phyloP scores from a whole-genome alignment of 2,113 vertebrate species.

The Carassius carassius region DNA sequence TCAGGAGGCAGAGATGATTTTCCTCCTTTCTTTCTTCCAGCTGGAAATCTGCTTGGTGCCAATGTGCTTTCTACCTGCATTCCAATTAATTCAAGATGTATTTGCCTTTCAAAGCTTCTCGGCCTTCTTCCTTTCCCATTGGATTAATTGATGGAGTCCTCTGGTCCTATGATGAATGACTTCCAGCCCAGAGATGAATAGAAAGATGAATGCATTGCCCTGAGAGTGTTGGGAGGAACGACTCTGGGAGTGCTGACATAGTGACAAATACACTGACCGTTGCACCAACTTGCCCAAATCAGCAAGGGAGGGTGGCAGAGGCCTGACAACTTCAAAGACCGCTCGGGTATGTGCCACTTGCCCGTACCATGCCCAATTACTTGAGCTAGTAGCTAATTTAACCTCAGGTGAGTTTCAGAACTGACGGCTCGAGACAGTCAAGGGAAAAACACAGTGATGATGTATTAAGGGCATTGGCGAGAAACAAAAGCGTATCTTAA shows the following conservation, averaged over 20 bases:
- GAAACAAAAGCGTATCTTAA: slow-evolving; percentile 36
- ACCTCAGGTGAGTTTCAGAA: slow-evolving; percentile 57
- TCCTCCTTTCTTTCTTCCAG: slow-evolving; percentile 63
- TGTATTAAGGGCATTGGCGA: slow-evolving; percentile 41
- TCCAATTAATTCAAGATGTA: slow-evolving; percentile 83
- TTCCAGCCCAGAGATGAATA: slow-evolving; percentile 77
- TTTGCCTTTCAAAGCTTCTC: slow-evolving; percentile 76
- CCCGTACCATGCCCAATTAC: slow-evolving; percentile 63
- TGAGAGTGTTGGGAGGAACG: slow-evolving; percentile 60
- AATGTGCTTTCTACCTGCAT: slow-evolving; percentile 68
- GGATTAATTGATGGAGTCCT: slow-evolving; percentile 81
- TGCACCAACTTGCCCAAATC: slow-evolving; percentile 65
- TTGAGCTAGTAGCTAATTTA: slow-evolving; percentile 65
- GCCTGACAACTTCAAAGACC: slow-evolving; percentile 36
- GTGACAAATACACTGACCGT: slow-evolving; percentile 81
- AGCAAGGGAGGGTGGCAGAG: slow-evolving; percentile 63
- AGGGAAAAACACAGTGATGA: slow-evolving; percentile 11
- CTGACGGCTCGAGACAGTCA: slow-evolving; percentile 11
- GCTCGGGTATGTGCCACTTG: slow-evolving; percentile 14
- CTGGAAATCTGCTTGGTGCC: slow-evolving; percentile 71
- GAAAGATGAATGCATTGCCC: slow-evolving; percentile 78
- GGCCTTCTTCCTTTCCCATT: slow-evolving; percentile 59
- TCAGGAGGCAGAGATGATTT: slow-evolving; percentile 31
- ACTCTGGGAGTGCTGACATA: slow-evolving; percentile 76
- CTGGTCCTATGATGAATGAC: slow-evolving; percentile 76